phyloP scores from a whole-genome alignment of 2,797 vertebrate species.

The Liparis tanakae region DNA sequence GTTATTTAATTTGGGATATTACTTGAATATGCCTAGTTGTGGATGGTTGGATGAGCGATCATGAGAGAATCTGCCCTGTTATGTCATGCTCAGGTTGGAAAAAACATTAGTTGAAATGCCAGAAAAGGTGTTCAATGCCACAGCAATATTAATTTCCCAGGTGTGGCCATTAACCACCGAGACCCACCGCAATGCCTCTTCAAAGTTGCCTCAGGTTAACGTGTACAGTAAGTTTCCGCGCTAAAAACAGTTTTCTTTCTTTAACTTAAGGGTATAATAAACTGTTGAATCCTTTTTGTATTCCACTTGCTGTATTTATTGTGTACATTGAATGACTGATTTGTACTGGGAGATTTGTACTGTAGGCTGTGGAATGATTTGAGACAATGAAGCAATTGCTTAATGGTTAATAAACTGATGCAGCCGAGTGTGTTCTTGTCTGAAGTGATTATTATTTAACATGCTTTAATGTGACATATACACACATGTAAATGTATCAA shows the following conservation, averaged over 20 bases:
- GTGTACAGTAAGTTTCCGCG: constrained; percentile 56
- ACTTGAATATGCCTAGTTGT: neutral
- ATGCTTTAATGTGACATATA: neutral
- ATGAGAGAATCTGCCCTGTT: constrained; percentile 1
- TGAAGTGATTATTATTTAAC: neutral
- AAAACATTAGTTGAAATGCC: constrained; percentile 25
- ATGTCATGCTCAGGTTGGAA: constrained; percentile 60
- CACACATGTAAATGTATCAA: too few relatives aligned
- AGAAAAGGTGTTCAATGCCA: constrained; percentile 20
- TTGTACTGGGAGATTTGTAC: constrained; percentile 66
- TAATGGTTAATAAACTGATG: constrained; percentile 69
- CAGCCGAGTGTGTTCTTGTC: neutral
- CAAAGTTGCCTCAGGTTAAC: constrained; percentile 75
- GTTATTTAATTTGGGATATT: neutral
- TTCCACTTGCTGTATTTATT: constrained; percentile 59
- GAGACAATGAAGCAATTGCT: constrained; percentile 32
- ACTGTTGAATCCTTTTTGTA: constrained; percentile 51
- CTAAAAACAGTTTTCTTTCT: constrained; percentile 35
- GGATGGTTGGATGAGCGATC: neutral
- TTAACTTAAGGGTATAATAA: constrained; percentile 30
- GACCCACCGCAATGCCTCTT: constrained; percentile 70
- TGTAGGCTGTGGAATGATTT: constrained; percentile 46
- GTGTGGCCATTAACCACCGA: constrained; percentile 43
- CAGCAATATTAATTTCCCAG: constrained; percentile 67
- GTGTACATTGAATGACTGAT: constrained; percentile 62